Evolutionary conservation across 2,888 invertebrate genomes (phyloP).

Genomic region (Clivina fossor): DNA sequence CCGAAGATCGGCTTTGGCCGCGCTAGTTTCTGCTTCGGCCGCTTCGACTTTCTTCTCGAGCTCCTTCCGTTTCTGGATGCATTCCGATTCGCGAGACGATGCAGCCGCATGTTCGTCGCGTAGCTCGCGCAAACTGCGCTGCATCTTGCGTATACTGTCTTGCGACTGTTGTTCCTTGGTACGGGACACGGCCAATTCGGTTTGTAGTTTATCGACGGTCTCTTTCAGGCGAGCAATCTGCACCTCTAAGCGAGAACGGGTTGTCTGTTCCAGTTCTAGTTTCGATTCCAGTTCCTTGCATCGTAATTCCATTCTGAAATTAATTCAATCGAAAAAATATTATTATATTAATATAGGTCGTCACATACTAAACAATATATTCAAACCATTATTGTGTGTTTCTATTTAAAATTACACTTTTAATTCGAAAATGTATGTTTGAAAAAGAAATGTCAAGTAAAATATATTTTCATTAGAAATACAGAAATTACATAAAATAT

Average conservation of each 20-base stretch:
- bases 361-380: background rate
- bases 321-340: slow-evolving; percentile 27
- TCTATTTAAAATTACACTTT: too few species aligned
- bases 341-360: slow-evolving; percentile 3
- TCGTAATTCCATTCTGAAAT: slow-evolving; percentile 73
- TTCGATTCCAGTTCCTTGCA: slow-evolving; percentile 89
- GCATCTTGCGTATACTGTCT: slow-evolving; percentile 75
- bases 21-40: slow-evolving; percentile 69
- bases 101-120: slow-evolving; percentile 77
- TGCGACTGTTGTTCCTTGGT: slow-evolving; percentile 75
- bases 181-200: slow-evolving; percentile 70
- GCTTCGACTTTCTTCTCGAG: slow-evolving; percentile 73
- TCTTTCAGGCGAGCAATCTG: slow-evolving; percentile 70
- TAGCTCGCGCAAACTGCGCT: slow-evolving; percentile 70
- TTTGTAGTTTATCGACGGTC: slow-evolving; percentile 68
- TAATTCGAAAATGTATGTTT: too few species aligned
- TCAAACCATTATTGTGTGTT: background rate
- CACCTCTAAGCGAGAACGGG: slow-evolving; percentile 83
- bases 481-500: too few species aligned
- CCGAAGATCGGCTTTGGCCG: slow-evolving; percentile 78
- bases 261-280: slow-evolving; percentile 87
- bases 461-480: too few species aligned
- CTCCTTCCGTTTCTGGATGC: slow-evolving; percentile 70
- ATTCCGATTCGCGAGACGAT: slow-evolving; percentile 74
- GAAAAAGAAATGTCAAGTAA: too few species aligned